Percentiles rank a stretch among this genome's conserved stretches.
Conservation (phyloP, 2,797 vertebrate species). For the Pygocentrus nattereri region DNA sequence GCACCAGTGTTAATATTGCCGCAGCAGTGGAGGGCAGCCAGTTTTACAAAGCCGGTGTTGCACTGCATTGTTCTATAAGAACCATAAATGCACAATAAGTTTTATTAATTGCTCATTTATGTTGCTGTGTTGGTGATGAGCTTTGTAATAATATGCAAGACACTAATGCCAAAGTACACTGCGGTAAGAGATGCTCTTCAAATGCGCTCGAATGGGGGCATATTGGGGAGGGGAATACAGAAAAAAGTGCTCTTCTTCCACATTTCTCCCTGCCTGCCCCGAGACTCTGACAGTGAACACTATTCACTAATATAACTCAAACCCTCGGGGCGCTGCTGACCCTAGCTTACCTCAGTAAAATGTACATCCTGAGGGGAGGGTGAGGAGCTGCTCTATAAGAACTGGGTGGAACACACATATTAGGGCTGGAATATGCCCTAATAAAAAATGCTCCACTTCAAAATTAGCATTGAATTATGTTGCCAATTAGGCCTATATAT, state of each 20-base stretch:
- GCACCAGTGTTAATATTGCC: conserved; percentile 48
- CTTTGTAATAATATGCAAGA: background rate
- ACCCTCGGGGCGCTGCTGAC: conserved; percentile 46
- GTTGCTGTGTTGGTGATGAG: background rate
- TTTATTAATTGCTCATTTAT: background rate
- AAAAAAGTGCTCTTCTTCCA: background rate
- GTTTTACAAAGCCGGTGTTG: background rate
- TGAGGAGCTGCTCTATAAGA: conserved; percentile 5
- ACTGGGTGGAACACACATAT: background rate
- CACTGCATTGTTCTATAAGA: background rate
- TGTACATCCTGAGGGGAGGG: conserved; percentile 37
- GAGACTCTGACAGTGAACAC: conserved; percentile 22
- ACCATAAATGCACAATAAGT: background rate
- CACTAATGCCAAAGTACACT: background rate
- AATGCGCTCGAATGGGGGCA: background rate
- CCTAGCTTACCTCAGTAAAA: conserved; percentile 40
- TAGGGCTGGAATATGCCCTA: background rate
- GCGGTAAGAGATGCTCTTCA: background rate
- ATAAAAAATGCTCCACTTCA: background rate
- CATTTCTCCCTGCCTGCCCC: conserved; percentile 25
- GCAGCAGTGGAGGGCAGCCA: background rate
- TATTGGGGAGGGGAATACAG: conserved; percentile 12
- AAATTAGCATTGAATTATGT: background rate
- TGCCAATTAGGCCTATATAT: background rate
- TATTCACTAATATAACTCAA: conserved; percentile 27